Evolutionary conservation across 1,140 invertebrate species (phyloP).

Genomic region (Diuraphis noxia): DNA sequence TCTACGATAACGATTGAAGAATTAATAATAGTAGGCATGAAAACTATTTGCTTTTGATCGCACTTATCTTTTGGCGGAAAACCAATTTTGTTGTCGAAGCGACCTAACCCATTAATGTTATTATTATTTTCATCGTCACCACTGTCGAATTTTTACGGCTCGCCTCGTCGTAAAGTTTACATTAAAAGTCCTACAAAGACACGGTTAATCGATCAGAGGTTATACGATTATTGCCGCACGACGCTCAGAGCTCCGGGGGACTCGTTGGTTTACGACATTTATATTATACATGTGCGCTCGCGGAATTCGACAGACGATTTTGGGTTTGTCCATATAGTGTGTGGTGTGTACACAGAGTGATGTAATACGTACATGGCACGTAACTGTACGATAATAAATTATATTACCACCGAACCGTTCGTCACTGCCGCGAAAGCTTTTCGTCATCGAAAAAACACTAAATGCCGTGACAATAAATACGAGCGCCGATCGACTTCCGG

Average conservation of each 20-base stretch:
- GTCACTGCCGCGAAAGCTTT: conserved; percentile 16
- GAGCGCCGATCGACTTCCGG: neutral
- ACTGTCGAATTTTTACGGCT: neutral
- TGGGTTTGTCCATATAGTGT: neutral
- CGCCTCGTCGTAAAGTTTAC: conserved; percentile 30
- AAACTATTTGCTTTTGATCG: neutral
- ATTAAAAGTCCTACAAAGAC: conserved; percentile 40
- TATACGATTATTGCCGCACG: neutral
- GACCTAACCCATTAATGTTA: neutral
- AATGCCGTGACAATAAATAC: conserved; percentile 21
- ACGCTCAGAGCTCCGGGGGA: neutral
- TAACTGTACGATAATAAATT: neutral
- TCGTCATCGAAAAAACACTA: conserved; percentile 27
- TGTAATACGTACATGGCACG: neutral
- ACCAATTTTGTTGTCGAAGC: neutral
- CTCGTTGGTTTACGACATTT: conserved; percentile 30
- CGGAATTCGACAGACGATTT: conserved; percentile 18
- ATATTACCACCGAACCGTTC: neutral
- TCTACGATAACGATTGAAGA: neutral
- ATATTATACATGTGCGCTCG: neutral
- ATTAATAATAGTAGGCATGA: neutral
- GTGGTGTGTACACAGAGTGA: neutral
- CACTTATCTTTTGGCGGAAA: neutral
- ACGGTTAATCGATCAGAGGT: conserved; percentile 47
- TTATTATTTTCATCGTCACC: neutral